Conservation (phyloP, 2,113 vertebrate species). For the Istiophorus platypterus region DNA sequence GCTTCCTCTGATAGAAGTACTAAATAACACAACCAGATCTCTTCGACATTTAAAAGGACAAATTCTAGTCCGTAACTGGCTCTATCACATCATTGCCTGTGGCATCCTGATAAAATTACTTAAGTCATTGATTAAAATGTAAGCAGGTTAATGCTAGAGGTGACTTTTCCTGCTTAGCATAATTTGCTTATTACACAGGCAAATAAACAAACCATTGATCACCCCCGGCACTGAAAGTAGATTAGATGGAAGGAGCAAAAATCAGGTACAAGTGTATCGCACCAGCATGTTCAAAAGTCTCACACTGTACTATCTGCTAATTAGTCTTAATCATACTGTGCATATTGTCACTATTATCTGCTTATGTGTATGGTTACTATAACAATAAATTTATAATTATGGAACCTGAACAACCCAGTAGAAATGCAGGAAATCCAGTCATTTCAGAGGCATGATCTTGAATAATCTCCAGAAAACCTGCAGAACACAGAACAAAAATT, state of each 20-base stretch:
- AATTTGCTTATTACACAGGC: constrained; percentile 81
- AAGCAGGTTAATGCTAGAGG: constrained; percentile 81
- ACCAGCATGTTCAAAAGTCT: constrained; percentile 37
- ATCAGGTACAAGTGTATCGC: constrained; percentile 57
- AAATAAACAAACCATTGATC: constrained; percentile 84
- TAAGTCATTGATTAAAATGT: constrained; percentile 83
- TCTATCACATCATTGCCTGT: constrained; percentile 71
- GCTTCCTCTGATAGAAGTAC: constrained; percentile 25
- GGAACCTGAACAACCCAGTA: not conserved
- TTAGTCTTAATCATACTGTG: constrained; percentile 15
- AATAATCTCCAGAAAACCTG: not conserved
- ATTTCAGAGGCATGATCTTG: not conserved
- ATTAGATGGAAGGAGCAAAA: constrained; percentile 60
- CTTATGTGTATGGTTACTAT: not conserved
- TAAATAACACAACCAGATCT: constrained; percentile 48
- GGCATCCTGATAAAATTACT: constrained; percentile 79
- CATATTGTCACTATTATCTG: not conserved
- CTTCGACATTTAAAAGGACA: constrained; percentile 59
- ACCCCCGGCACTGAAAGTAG: constrained; percentile 63
- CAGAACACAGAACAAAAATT: not conserved
- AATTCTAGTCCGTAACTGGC: constrained; percentile 42
- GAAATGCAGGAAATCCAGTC: not conserved
- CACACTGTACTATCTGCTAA: constrained; percentile 18
- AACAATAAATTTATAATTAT: not conserved
- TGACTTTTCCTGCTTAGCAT: constrained; percentile 76